These are phyloP conservation scores for Tragulus kanchil DNA, from an alignment of 2,113 vertebrate genomes.

Conservation along the genomic window DNA sequence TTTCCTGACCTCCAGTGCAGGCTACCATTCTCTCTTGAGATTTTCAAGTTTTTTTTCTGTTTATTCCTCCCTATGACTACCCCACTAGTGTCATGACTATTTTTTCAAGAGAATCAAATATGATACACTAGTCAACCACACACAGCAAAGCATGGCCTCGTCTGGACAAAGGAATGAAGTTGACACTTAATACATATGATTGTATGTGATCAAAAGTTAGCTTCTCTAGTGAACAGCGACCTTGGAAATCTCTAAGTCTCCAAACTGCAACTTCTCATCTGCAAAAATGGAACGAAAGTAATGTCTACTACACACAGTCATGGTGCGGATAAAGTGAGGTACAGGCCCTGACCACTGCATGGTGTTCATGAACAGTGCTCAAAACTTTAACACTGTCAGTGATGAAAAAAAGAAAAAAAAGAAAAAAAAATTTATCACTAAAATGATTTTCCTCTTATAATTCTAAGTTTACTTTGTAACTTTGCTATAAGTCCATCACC, in stretches of 20 bases:
- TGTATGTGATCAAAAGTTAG: background rate
- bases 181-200: background rate
- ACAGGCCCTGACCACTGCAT: background rate
- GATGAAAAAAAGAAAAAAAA: background rate
- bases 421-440: background rate
- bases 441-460: background rate
- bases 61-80: background rate
- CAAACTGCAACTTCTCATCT: background rate
- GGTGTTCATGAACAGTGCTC: background rate
- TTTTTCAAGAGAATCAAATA: background rate
- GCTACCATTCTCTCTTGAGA: background rate
- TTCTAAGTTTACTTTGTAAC: background rate
- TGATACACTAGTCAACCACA: background rate
- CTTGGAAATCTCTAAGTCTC: background rate
- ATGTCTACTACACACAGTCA: background rate
- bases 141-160: background rate
- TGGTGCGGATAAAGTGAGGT: background rate
- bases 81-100: background rate
- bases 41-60: background rate
- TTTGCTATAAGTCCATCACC: background rate
- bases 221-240: background rate
- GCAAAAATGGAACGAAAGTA: background rate
- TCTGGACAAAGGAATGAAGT: background rate
- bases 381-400: constrained; percentile 11
- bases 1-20: rapidly evolving